Evolutionary conservation across 2,888 invertebrate genomes (phyloP), one percentile per base, ranked within the genome.

Genomic region (Reticulitermes lucifugus): DNA sequence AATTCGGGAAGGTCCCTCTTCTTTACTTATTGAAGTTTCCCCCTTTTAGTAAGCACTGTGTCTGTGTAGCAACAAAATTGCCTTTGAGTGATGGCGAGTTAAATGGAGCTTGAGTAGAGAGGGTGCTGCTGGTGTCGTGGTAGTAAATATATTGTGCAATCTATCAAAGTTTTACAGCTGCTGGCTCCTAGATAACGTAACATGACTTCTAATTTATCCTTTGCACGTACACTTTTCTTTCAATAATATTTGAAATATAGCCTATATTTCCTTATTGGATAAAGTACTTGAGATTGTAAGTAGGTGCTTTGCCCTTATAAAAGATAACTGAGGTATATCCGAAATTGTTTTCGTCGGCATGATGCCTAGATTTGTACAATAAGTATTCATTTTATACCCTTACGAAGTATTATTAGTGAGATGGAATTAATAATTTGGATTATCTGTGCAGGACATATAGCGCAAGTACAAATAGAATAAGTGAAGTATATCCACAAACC

Each of bases 121-220:
- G 41, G 6, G 73, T 65, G 65, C 73, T 73, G 73, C 73, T 73
- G 10, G 18, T 73, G 1, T 14, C 21, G 73, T 60, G 35, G 60
- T 29, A 80, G 60, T 80, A 35, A 80, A 80, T 80, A 59, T 60
- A 41, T 29, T 41, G 35, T 22, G 59, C 80, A 80, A 80, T 80
- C 80, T 60, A 80, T 80, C 80, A 80, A 80, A 59, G 60, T 55
- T 80, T 60, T 60, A 60, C 80, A 80, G 80, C 60, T 60, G 80
- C 60, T 35, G 41, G 35, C 80, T 80, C 35, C 51, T 29, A 80
- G 80, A 80, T 80, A 80, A 80, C 59, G 80, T 29, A 60, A 80
- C 80, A 18, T 60, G 80, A 80, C 80, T 60, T 80, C 60, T 80
- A 80, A 80, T 80, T 80, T 80, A 80, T 80, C 60, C 60, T 59